Percentiles rank a stretch among this genome's conserved stretches.
These are phyloP conservation scores for Lophius americanus DNA, from an alignment of 2,797 vertebrate genomes.

Conservation along the genomic window DNA sequence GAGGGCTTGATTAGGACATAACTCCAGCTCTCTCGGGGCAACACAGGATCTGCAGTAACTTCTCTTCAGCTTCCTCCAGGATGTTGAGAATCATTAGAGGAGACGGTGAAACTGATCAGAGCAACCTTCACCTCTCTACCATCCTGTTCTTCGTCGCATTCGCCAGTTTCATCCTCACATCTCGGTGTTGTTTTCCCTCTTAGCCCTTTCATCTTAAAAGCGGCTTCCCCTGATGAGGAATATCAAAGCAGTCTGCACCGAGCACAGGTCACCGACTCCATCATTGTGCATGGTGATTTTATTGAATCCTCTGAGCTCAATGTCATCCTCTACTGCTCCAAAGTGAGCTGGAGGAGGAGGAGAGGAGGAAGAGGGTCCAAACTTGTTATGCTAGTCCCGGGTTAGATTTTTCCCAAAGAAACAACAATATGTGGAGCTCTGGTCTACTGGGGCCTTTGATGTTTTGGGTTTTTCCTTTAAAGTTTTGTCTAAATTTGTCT, in stretches of 20 bases:
- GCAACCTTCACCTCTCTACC: conserved; percentile 57
- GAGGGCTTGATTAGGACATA: neutral
- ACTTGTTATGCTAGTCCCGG: conserved; percentile 58
- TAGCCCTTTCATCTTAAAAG: conserved; percentile 72
- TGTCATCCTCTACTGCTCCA: conserved; percentile 47
- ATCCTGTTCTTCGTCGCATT: conserved; percentile 12
- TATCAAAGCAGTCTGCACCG: conserved; percentile 66
- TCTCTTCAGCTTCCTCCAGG: conserved; percentile 12
- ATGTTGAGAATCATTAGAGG: conserved; percentile 29
- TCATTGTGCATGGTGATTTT: conserved; percentile 57
- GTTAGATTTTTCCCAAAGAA: conserved; percentile 49
- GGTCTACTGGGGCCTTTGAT: conserved; percentile 27
- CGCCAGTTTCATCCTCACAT: conserved; percentile 18
- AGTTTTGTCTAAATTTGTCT: conserved; percentile 52
- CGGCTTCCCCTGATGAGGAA: conserved; percentile 62
- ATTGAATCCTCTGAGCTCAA: conserved; percentile 71
- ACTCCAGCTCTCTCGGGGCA: neutral
- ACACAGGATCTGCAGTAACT: conserved; percentile 17
- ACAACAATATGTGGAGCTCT: conserved; percentile 45
- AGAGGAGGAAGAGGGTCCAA: conserved; percentile 46
- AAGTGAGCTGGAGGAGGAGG: conserved; percentile 44
- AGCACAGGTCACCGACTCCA: conserved; percentile 67
- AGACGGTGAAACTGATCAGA: conserved; percentile 32
- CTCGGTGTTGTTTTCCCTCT: conserved; percentile 51
- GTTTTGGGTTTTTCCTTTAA: conserved; percentile 5